phyloP scores from a whole-genome alignment of 2,797 vertebrate species.

The Kryptolebias ocellatus region DNA sequence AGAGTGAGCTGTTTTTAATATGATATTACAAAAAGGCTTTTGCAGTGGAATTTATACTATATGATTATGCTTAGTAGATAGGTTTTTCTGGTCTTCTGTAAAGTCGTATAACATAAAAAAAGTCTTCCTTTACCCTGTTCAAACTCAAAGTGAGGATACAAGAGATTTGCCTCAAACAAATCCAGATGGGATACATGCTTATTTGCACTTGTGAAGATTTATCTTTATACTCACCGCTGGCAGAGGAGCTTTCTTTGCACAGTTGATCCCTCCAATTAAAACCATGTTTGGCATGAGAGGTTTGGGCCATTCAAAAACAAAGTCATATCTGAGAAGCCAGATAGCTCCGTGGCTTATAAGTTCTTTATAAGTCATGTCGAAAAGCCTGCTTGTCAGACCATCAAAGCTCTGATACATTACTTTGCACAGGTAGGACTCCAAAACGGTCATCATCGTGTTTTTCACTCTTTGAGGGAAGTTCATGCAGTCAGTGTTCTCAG shows the following conservation, averaged over 20 bases:
- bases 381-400: conserved; percentile 62
- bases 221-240: conserved; percentile 78
- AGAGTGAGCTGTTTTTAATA: not conserved
- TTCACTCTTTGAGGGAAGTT: conserved; percentile 74
- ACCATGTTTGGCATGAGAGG: conserved; percentile 88
- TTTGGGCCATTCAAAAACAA: conserved; percentile 80
- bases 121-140: not conserved
- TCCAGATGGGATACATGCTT: conserved; percentile 32
- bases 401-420: conserved; percentile 66
- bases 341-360: conserved; percentile 68
- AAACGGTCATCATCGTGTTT: conserved; percentile 56
- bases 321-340: conserved; percentile 85
- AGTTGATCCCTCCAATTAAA: conserved; percentile 86
- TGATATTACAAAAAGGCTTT: not conserved
- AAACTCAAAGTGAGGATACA: not conserved
- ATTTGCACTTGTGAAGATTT: conserved; percentile 10
- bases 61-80: not conserved
- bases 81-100: not conserved
- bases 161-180: conserved; percentile 8
- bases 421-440: conserved; percentile 59
- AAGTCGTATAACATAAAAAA: not conserved
- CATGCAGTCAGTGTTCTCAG: conserved; percentile 70
- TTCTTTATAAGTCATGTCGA: conserved; percentile 65
- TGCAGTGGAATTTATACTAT: not conserved
- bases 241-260: conserved; percentile 73